Conservation (phyloP, 2,113 vertebrate genomes). For the Leptobrachium leishanense region DNA sequence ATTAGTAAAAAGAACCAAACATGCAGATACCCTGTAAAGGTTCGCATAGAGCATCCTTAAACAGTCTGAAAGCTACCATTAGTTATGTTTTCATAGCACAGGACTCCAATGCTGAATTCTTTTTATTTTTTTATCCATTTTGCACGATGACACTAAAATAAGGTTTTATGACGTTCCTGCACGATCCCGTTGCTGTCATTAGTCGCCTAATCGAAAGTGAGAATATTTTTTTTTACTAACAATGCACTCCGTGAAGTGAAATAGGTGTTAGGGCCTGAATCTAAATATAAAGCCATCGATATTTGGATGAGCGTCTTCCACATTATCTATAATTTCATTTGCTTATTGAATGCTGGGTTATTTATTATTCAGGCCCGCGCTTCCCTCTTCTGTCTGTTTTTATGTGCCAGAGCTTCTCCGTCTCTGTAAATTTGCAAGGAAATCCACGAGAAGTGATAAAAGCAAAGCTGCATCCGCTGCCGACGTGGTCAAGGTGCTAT, state of each 20-base stretch:
- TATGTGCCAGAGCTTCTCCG: background rate
- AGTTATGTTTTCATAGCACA: background rate
- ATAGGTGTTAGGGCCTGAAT: background rate
- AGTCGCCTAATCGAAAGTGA: background rate
- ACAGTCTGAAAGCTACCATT: background rate
- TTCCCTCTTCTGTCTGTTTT: background rate
- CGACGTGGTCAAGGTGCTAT: constrained; percentile 33
- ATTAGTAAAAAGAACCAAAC: no score
- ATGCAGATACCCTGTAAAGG: no score
- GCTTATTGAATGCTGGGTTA: background rate
- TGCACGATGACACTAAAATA: background rate
- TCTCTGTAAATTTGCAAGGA: constrained; percentile 19
- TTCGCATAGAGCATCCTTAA: background rate
- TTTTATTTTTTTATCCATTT: background rate
- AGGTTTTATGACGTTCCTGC: background rate
- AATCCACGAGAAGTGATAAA: constrained; percentile 32
- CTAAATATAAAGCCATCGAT: background rate
- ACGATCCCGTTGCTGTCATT: background rate
- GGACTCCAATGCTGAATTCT: background rate
- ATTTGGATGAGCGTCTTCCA: background rate
- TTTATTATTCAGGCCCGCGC: background rate
- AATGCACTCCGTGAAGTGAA: background rate
- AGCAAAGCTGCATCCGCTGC: constrained; percentile 18
- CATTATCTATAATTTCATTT: background rate
- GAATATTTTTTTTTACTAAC: background rate